phyloP scores from a whole-genome alignment of 1,140 invertebrate genomes.

The Bombus sylvicola region DNA sequence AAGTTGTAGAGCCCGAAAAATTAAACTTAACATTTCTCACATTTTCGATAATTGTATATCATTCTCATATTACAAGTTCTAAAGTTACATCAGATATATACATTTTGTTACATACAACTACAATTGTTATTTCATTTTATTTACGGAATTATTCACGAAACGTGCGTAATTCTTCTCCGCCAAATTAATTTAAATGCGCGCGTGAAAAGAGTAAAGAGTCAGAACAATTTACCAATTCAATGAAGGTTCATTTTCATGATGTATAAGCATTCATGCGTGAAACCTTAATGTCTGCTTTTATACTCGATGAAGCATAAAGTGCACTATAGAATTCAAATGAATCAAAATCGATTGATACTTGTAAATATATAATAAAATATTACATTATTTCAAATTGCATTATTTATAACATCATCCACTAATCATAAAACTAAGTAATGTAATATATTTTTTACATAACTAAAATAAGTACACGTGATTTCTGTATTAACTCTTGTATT shows the following conservation, averaged over 20 bases:
- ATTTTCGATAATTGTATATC: background rate
- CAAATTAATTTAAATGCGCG: background rate
- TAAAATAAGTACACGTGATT: background rate
- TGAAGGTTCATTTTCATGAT: conserved; percentile 10
- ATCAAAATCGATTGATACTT: conserved; percentile 65
- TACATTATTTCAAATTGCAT: background rate
- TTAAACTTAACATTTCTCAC: too few species aligned
- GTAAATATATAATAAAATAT: conserved; percentile 52
- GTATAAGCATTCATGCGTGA: conserved; percentile 60
- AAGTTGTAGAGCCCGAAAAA: too few species aligned
- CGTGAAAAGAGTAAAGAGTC: conserved; percentile 21
- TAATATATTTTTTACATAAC: background rate
- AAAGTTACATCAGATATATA: background rate
- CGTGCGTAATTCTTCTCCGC: background rate
- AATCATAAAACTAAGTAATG: background rate
- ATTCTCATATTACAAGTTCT: background rate
- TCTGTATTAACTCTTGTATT: too few species aligned
- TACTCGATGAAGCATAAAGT: conserved; percentile 68
- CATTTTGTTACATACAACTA: background rate
- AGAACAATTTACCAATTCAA: conserved; percentile 36
- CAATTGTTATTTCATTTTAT: background rate
- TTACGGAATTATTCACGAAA: background rate
- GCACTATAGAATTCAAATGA: conserved; percentile 55
- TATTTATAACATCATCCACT: background rate
- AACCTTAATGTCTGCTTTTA: conserved; percentile 75